Evolutionary conservation across 2,113 vertebrate genomes (phyloP), one percentile per base, ranked within the genome.

Genomic region (Poeciliopsis occidentalis): DNA sequence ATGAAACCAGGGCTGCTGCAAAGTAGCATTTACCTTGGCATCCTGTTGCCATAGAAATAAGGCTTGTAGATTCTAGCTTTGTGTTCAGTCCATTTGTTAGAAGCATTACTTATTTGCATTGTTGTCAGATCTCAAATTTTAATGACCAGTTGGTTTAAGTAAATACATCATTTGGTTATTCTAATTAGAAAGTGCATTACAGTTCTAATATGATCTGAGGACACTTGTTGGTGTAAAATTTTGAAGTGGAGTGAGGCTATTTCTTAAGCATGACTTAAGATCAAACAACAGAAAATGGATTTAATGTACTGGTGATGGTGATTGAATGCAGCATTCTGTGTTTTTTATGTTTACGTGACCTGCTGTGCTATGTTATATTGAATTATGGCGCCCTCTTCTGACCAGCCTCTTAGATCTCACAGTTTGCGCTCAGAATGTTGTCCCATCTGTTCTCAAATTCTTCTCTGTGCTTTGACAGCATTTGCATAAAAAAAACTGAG

Each of bases 21-120:
- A 47, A 68, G 27, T 47, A 60, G 85, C 69, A 71, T 74, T 76
- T 80, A 79, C 82, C 83, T 79, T 90, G 85, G 92, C 90, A 89
- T 93, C 80, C 75, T 76, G 91, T 94, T 93, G 85, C 92, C 89
- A 92, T 91, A 92, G 90, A 85, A 92, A 93, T 84, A 67, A 51
- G 44, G 31, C 64, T 47, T 61, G 57, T 32, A 8, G 69, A 34
- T 81, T 85, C 80, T 72, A 68, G 79, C 51, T 34, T 54, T 69
- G 67, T 71, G 60, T 69, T 85, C 39, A 69, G 69, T 84, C 69
- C 51, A 66, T 82, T 82, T 76, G 76, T 57, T 73, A 71, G 85
- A 68, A 80, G 71, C 73, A 60, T 73, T 29, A 22, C 62, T 81
- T 66, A 22, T 65, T 29, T 72, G 31, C 60, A 8, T 67, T 67